Evolutionary conservation across 1,140 invertebrate species (phyloP).

Genomic region (Latrodectus geometricus): DNA sequence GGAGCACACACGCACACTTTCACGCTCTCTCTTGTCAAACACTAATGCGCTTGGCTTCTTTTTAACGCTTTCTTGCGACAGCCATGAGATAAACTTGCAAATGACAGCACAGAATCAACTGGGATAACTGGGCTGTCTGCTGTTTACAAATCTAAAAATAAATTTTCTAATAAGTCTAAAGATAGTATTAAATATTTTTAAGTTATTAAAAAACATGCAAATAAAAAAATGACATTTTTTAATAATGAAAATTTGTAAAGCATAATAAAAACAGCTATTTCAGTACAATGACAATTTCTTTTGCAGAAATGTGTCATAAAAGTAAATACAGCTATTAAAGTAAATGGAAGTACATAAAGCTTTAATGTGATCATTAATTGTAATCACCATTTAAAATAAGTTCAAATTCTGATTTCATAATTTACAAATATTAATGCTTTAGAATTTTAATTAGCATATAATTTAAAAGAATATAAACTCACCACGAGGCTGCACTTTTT

Average conservation of each 20-base stretch:
- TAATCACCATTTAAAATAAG: too few relatives aligned
- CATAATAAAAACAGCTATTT: too few relatives aligned
- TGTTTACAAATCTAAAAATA: constrained; percentile 35
- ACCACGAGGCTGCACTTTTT: constrained; percentile 72
- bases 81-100: constrained; percentile 47
- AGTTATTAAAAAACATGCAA: too few relatives aligned
- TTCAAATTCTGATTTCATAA: too few relatives aligned
- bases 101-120: constrained; percentile 36
- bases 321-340: too few relatives aligned
- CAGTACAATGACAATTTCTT: too few relatives aligned
- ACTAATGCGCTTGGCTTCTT: constrained; percentile 57
- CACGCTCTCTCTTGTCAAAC: constrained; percentile 55
- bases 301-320: too few relatives aligned
- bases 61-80: constrained; percentile 39
- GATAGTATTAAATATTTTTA: neutral
- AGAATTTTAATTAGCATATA: neutral
- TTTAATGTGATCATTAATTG: too few relatives aligned
- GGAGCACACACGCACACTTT: constrained; percentile 61
- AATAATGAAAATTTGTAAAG: too few relatives aligned
- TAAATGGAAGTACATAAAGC: too few relatives aligned
- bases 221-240: too few relatives aligned
- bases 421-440: too few relatives aligned
- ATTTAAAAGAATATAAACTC: constrained; percentile 16
- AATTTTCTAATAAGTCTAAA: neutral
- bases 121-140: constrained; percentile 2